Conservation (phyloP, 2,888 invertebrate species). For the Phorcus lineatus region DNA sequence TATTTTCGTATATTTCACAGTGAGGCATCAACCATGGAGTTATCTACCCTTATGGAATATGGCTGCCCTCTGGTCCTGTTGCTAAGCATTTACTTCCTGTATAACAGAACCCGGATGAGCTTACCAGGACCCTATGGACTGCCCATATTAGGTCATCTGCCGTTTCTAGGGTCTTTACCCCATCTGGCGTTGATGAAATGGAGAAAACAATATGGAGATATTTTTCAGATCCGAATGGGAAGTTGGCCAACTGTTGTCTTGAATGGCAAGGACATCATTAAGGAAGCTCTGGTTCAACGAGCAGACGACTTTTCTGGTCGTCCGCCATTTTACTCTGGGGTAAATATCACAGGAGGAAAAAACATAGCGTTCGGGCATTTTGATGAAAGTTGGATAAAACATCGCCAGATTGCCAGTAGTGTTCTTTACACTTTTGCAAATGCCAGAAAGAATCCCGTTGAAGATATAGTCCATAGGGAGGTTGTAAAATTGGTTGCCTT, state of each 20-base stretch:
- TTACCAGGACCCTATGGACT: not conserved
- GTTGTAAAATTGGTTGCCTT: not conserved
- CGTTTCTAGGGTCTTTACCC: not conserved
- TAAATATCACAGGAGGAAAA: not conserved
- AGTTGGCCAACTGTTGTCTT: not conserved
- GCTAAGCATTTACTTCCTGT: not conserved
- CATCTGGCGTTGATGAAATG: not conserved
- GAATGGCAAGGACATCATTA: not conserved
- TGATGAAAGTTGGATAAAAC: not conserved
- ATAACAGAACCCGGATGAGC: not conserved
- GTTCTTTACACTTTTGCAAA: not conserved
- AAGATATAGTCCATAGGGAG: not conserved
- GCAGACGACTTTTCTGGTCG: conserved; percentile 7
- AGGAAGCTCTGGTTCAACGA: not conserved
- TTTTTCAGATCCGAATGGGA: not conserved
- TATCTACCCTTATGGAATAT: no score
- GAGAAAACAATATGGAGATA: not conserved
- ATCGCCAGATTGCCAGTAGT: not conserved
- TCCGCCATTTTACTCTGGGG: not conserved
- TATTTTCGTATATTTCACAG: no score
- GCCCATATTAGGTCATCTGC: not conserved
- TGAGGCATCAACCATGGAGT: no score
- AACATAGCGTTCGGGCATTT: not conserved
- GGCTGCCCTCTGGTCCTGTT: no score
- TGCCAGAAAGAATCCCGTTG: not conserved